Evolutionary conservation across 2,113 vertebrate species (phyloP), one percentile per base, ranked within the genome.

Genomic region (Piprites chloris): DNA sequence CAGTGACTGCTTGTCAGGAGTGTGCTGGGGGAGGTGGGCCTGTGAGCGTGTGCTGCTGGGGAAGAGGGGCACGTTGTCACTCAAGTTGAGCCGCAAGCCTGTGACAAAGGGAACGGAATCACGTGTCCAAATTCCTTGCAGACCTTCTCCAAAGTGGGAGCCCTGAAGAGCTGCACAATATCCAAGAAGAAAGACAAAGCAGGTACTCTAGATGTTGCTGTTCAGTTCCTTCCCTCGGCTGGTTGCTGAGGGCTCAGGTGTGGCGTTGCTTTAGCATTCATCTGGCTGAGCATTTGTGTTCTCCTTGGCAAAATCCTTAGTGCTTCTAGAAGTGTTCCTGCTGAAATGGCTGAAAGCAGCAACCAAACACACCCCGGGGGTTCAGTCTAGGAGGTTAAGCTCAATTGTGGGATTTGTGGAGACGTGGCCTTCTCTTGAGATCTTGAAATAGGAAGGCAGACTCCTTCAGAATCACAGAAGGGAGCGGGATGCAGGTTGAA

Each of bases 131-230:
- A 95, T 84, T 94, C 33, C 80, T 97, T 97, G 66, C 97, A 99
- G 99, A 98, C 94, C 0, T 99, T 99, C 94, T 98, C 98, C 91
- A 99, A 98, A 97, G 98, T 96, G 94, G 99, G 99, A 42, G 95
- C 86, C 27, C 97, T 99, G 94, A 99, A 97, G 95, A 98, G 97
- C 94, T 99, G 99, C 95, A 98, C 98, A 0, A 95, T 99, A 76
- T 99, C 99, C 76, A 99, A 97, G 98, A 99, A 99, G 97, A 99
- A 98, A 98, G 98, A 98, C 94, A 99, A 98, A 98, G 91, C 98
- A 92, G 99, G 99, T 99, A 96, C 46, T 68, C n/a, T 35, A 68
- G 62, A 35, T 44, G 50, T 7, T 72, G 86, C 74, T 92, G 90
- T 89, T 95, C 90, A 96, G 3, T 95, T 96, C 85, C 78, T 91